Evolutionary conservation across 2,888 invertebrate genomes (phyloP).

Genomic region (Beris morrisii): DNA sequence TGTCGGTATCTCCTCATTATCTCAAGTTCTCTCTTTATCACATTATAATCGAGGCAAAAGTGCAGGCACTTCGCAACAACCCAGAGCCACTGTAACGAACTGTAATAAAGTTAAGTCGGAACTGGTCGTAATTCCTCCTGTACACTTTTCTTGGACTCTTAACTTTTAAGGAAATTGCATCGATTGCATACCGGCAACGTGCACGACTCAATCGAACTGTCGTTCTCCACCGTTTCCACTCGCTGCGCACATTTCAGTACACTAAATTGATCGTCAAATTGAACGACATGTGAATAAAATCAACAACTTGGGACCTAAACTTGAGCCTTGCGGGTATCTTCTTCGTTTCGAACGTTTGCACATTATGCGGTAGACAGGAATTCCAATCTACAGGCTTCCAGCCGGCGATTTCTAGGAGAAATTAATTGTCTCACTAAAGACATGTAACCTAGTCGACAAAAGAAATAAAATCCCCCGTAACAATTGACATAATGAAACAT

Average conservation of each 20-base stretch:
- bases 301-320: constrained; percentile 26
- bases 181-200: not conserved
- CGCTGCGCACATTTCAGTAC: constrained; percentile 1
- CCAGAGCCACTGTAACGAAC: not conserved
- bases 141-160: not conserved
- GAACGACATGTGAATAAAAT: constrained; percentile 39
- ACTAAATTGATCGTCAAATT: constrained; percentile 26
- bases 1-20: too few species aligned
- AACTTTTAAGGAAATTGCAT: not conserved
- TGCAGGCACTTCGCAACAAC: too few species aligned
- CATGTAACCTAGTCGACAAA: too few species aligned
- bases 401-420: too few species aligned
- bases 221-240: not conserved
- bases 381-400: too few species aligned
- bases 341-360: not conserved
- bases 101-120: constrained; percentile 28
- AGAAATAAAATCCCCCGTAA: not conserved
- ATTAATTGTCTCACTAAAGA: too few species aligned
- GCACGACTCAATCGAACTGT: constrained; percentile 26
- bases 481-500: constrained; percentile 12
- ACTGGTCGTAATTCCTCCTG: constrained; percentile 14
- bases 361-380: too few species aligned
- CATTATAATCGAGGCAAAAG: too few species aligned
- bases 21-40: too few species aligned
- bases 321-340: not conserved